phyloP scores from a whole-genome alignment of 2,113 vertebrate genomes.

The Ammospiza caudacuta region DNA sequence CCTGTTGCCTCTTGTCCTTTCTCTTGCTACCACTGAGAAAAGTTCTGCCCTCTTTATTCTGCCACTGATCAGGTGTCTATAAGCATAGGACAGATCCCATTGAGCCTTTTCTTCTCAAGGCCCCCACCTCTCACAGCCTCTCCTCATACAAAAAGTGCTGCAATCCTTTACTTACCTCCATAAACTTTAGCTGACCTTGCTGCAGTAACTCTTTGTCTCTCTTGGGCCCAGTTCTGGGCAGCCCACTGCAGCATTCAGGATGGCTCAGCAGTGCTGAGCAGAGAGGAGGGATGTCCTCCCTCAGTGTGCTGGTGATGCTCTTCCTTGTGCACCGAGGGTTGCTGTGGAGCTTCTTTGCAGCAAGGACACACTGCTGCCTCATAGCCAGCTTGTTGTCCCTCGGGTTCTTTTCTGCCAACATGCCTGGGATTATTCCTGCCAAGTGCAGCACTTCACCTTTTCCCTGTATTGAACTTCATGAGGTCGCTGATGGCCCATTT shows the following conservation, averaged over 20 bases:
- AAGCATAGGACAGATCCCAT: not conserved
- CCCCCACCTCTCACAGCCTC: not conserved
- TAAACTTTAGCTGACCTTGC: not conserved
- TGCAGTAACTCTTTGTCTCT: not conserved
- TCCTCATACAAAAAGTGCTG: not conserved
- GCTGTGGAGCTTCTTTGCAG: not conserved
- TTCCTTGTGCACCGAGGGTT: not conserved
- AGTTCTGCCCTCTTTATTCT: not conserved
- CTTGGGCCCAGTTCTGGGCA: not conserved
- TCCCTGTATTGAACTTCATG: not conserved
- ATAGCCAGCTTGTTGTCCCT: accelerated
- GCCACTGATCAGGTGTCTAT: not conserved
- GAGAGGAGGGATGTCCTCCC: not conserved
- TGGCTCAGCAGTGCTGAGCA: not conserved
- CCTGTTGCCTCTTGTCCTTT: not conserved
- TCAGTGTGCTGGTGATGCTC: not conserved
- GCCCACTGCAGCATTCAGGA: not conserved
- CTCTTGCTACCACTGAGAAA: not conserved
- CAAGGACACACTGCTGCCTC: not conserved
- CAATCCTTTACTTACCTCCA: not conserved
- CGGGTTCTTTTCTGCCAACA: not conserved
- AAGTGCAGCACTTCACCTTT: not conserved
- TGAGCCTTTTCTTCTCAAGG: not conserved
- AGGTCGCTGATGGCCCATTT: not conserved
- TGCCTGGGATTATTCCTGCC: not conserved